phyloP scores from a whole-genome alignment of 2,113 vertebrate species.

The Apistogramma diplotaenia region DNA sequence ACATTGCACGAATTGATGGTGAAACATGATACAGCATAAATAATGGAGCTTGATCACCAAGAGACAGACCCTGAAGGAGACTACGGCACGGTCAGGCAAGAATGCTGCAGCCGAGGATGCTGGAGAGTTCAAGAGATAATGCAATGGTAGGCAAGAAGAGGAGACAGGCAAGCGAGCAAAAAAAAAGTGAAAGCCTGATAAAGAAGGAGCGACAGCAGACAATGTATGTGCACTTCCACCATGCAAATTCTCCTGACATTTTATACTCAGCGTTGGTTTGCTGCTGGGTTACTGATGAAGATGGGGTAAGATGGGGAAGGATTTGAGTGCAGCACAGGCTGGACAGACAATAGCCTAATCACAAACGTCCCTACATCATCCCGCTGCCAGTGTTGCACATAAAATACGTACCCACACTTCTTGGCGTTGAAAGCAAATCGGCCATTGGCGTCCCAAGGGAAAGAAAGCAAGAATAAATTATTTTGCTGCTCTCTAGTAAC shows the following conservation, averaged over 20 bases:
- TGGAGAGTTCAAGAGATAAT: constrained; percentile 17
- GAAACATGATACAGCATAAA: constrained; percentile 75
- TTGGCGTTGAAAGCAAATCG: constrained; percentile 21
- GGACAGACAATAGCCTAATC: constrained; percentile 50
- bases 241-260: constrained; percentile 65
- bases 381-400: background rate
- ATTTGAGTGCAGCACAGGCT: constrained; percentile 27
- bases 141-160: constrained; percentile 3
- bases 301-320: background rate
- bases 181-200: constrained; percentile 1
- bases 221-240: constrained; percentile 45
- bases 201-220: constrained; percentile 26
- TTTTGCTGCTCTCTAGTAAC: constrained; percentile 60
- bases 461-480: constrained; percentile 59
- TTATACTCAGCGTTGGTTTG: constrained; percentile 45
- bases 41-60: constrained; percentile 73
- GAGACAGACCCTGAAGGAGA: constrained; percentile 59
- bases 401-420: constrained; percentile 1
- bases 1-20: constrained; percentile 71
- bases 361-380: constrained; percentile 23
- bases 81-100: constrained; percentile 61
- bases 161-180: constrained; percentile 26
- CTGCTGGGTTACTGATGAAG: constrained; percentile 11
- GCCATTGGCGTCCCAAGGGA: constrained; percentile 31
- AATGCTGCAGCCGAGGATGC: constrained; percentile 46